A percentile compares a stretch with the other conserved stretches of the same genome.
Conservation (phyloP, 2,888 invertebrate genomes). For the Epinotia ramella region DNA sequence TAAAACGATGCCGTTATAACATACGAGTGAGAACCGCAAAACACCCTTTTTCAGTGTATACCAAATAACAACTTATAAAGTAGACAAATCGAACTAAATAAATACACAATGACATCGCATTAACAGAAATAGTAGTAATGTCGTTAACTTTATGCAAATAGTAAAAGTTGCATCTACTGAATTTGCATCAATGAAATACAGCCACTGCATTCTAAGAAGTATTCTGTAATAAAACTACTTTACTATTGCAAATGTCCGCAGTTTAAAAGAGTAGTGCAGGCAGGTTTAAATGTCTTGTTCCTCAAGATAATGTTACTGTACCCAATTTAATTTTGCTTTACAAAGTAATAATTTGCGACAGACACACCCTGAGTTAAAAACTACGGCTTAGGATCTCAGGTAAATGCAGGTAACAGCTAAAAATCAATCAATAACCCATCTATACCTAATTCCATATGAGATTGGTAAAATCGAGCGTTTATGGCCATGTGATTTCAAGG, state of each 20-base stretch:
- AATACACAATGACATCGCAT: neutral
- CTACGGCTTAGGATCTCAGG: neutral
- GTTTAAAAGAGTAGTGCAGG: too few species aligned
- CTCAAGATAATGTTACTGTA: neutral
- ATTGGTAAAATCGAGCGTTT: too few species aligned
- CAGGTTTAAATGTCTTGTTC: too few species aligned
- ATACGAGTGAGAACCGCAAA: too few species aligned
- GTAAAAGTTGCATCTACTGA: conserved; percentile 19
- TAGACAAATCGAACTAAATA: neutral
- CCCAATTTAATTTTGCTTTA: neutral
- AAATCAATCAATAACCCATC: neutral
- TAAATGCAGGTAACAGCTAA: neutral
- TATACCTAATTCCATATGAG: too few species aligned
- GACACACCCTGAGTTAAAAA: too few species aligned
- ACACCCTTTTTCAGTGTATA: too few species aligned
- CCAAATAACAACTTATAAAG: too few species aligned
- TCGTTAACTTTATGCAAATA: conserved; percentile 29
- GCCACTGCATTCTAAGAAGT: conserved; percentile 5
- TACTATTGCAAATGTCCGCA: too few species aligned
- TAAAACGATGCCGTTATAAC: neutral
- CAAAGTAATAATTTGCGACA: too few species aligned
- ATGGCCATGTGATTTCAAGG: too few species aligned
- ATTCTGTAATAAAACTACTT: conserved; percentile 10
- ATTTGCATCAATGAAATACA: conserved; percentile 28
- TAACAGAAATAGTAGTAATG: conserved; percentile 5